Percentiles rank a stretch among this genome's conserved stretches.
These are phyloP conservation scores for Ornithoptera alexandrae DNA, from an alignment of 2,888 invertebrate genomes.

Conservation along the genomic window DNA sequence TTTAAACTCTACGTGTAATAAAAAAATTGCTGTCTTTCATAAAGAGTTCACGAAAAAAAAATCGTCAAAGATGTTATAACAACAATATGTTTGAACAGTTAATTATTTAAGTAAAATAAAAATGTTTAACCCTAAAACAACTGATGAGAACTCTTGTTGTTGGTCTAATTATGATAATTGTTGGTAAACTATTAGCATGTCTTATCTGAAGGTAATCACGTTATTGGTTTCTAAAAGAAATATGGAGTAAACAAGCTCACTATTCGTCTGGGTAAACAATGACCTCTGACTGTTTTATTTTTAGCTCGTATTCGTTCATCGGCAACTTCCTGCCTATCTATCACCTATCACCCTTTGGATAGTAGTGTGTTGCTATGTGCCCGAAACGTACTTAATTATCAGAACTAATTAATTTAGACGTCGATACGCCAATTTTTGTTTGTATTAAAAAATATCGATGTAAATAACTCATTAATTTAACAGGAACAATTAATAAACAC, in stretches of 20 bases:
- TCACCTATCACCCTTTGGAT: conserved; percentile 36
- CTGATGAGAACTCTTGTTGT: background rate
- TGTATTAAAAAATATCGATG: background rate
- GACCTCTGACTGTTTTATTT: conserved; percentile 53
- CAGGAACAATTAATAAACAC: no score
- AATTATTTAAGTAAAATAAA: background rate
- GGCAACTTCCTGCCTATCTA: conserved; percentile 43
- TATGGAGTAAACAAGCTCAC: conserved; percentile 29
- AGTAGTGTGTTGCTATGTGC: conserved; percentile 59
- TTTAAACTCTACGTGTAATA: no score
- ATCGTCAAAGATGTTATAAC: no score
- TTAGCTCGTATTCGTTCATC: conserved; percentile 42
- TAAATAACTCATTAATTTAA: no score
- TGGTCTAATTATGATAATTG: conserved; percentile 2
- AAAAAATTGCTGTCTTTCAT: no score
- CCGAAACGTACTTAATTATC: conserved; percentile 35
- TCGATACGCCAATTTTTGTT: background rate
- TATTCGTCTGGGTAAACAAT: conserved; percentile 40
- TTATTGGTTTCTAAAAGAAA: background rate
- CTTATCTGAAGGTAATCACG: conserved; percentile 1
- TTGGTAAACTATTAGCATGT: background rate
- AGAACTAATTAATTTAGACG: conserved; percentile 11
- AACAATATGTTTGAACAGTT: no score
- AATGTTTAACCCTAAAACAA: background rate
- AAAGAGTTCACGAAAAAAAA: no score